A percentile compares a stretch with the other conserved stretches of the same genome.
Evolutionary conservation across 2,797 vertebrate species (phyloP).

Genomic region (Alexandromys oeconomus): DNA sequence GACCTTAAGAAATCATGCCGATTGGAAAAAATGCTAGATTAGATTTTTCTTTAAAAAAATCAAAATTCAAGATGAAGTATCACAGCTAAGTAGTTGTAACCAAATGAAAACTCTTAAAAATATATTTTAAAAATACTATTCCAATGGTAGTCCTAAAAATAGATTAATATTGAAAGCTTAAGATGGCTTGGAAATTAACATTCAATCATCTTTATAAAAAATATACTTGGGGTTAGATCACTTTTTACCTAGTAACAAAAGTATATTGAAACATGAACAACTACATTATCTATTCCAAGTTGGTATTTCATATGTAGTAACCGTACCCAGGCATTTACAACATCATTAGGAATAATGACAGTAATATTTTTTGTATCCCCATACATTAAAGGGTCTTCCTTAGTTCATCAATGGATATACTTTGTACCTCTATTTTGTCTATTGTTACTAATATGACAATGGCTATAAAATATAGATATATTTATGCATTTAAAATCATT

Average conservation of each 20-base stretch:
- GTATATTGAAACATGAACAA: slow-evolving; percentile 33
- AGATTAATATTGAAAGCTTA: slow-evolving; percentile 41
- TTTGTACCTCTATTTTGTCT: not conserved
- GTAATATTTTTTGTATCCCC: not conserved
- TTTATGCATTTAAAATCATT: slow-evolving; percentile 41
- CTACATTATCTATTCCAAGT: not conserved
- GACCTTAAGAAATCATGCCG: not conserved
- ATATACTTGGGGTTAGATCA: not conserved
- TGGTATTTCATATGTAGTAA: not conserved
- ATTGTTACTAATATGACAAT: not conserved
- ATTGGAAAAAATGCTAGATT: not conserved
- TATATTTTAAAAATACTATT: slow-evolving; percentile 4
- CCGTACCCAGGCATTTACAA: not conserved
- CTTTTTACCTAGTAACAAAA: slow-evolving; percentile 30
- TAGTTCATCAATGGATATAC: not conserved
- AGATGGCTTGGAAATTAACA: not conserved
- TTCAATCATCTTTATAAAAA: slow-evolving; percentile 20
- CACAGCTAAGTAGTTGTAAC: slow-evolving; percentile 14
- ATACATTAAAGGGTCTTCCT: not conserved
- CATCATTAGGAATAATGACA: not conserved
- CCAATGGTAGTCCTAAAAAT: not conserved
- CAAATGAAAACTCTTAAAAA: slow-evolving; percentile 19
- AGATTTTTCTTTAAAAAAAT: not conserved
- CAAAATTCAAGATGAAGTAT: slow-evolving; percentile 40
- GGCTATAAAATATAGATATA: not conserved